Base-by-base conservation (phyloP, 2,888 invertebrate species). In the Mythimna lalbum region DNA sequence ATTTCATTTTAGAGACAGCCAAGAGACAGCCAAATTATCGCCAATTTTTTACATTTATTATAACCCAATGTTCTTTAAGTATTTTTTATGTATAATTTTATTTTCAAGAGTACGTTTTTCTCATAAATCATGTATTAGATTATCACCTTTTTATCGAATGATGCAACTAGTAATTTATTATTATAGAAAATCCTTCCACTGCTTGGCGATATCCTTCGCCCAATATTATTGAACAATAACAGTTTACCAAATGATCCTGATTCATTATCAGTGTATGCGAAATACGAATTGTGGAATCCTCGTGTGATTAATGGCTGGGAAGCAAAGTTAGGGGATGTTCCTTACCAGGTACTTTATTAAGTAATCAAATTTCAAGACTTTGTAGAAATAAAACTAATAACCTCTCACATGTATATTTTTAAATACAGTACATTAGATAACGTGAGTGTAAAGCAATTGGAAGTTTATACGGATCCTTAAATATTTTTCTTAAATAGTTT, bases 241-340 rank as follows among this genome's bases (percentile, higher is more conserved):
- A 69, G 39, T 57, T 17, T 23, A 56, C 0, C 9, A 21, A n/a
- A 33, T 7, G 12, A 17, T 31, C 4, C 3, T 43, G 14, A 31
- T 19, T 12, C 5, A 62, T 50, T 55, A n/a, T 27, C 63, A 55
- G 39, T 5, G 10, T 1, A n/a, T 33, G 50, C 33, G 0, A 53
- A 69, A 43, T 1, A 21, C n/a, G 27, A 39, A 12, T 7, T 50
- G 33, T 80, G 69, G 69, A 52, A 49, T 5, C 68, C 65, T 63
- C 81, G 81, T 31, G 65, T 80, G 1, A 1, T 70, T 5, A 78
- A 78, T 31, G 81, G 81, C 5, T 33, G 23, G 31, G 21, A 60
- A 31, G 81, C 68, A 43, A 60, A 61, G 10, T 31, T 62, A 39
- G 78, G 80, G 2, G 74, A 81, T 31, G 74, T 74, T 43, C 43